Conservation (phyloP, 2,888 invertebrate genomes). For the Megamerina dolium region DNA sequence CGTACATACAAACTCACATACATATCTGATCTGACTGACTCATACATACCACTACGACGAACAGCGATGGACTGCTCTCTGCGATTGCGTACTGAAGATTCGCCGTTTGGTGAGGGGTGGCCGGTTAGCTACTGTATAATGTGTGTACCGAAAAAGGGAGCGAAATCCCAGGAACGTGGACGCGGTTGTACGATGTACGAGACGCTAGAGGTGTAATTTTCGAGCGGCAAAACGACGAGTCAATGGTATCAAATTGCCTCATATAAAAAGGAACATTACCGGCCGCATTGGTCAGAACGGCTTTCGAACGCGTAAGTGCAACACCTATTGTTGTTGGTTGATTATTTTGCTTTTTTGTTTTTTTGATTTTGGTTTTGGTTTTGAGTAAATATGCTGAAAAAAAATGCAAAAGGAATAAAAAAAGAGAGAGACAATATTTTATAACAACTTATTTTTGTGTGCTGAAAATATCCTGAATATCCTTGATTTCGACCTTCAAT, state of each 20-base stretch:
- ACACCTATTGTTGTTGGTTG: conserved; percentile 45
- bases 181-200: conserved; percentile 1
- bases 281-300: conserved; percentile 87
- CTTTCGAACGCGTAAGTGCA: conserved; percentile 90
- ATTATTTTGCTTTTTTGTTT: conserved; percentile 21
- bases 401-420: conserved; percentile 19
- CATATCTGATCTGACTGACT: conserved; percentile 19
- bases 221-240: conserved; percentile 30
- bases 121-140: too few species aligned
- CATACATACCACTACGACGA: conserved; percentile 10
- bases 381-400: conserved; percentile 9
- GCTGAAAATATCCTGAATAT: too few species aligned
- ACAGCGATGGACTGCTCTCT: neutral
- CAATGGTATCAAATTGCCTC: conserved; percentile 51
- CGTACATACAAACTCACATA: conserved; percentile 9
- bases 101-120: too few species aligned
- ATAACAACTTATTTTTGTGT: too few species aligned
- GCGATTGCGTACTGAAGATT: too few species aligned
- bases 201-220: too few species aligned
- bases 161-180: conserved; percentile 34
- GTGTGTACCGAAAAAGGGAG: conserved; percentile 44
- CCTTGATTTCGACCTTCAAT: too few species aligned
- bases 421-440: conserved; percentile 22
- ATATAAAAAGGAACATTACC: conserved; percentile 53
- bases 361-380: conserved; percentile 4